phyloP scores from a whole-genome alignment of 2,888 invertebrate species.

The Ceratothoa steindachneri region DNA sequence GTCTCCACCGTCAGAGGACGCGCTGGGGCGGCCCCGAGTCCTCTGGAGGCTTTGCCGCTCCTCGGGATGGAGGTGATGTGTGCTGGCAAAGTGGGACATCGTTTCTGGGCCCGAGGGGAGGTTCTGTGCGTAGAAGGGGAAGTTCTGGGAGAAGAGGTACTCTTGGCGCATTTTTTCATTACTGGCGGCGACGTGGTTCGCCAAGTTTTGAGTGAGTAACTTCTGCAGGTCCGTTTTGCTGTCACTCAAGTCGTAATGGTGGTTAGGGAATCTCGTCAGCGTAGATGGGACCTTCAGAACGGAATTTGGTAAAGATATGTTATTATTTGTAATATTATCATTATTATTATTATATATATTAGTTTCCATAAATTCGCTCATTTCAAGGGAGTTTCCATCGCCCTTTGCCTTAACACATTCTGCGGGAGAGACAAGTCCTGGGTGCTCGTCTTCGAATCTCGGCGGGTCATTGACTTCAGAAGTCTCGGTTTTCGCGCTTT shows the following conservation, averaged over 20 bases:
- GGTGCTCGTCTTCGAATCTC: not conserved
- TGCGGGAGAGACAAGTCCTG: not conserved
- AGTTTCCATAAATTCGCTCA: not conserved
- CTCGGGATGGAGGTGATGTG: not conserved
- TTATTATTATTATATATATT: conserved; percentile 5
- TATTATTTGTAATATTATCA: not conserved
- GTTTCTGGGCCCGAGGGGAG: not conserved
- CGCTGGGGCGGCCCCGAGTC: not conserved
- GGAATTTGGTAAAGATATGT: not conserved
- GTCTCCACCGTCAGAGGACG: not conserved
- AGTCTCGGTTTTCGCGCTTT: not conserved
- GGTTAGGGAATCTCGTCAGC: conserved; percentile 27
- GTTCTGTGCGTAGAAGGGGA: not conserved
- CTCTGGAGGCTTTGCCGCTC: not conserved
- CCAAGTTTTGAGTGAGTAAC: conserved; percentile 34
- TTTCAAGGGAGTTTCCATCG: not conserved
- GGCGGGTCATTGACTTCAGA: not conserved
- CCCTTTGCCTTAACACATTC: not conserved
- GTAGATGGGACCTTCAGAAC: conserved; percentile 35
- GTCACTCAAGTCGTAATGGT: too few species aligned
- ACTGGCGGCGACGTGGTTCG: conserved; percentile 33
- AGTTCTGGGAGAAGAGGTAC: conserved; percentile 18
- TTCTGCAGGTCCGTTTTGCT: conserved; percentile 39
- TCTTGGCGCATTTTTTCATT: conserved; percentile 28
- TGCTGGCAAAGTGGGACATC: not conserved